phyloP scores from a whole-genome alignment of 2,113 vertebrate species.

The Cynoglossus semilaevis region DNA sequence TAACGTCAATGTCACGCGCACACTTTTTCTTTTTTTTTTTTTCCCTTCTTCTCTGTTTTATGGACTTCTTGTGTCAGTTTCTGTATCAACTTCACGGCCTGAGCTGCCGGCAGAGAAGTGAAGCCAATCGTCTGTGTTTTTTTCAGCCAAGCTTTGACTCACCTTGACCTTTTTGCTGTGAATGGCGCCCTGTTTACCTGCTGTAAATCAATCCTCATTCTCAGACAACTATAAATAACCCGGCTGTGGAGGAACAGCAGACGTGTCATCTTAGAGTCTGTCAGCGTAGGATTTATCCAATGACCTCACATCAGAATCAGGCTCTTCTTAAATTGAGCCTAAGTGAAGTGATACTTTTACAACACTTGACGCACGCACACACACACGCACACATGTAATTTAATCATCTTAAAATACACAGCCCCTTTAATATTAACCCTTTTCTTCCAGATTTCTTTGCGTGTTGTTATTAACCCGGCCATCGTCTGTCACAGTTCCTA shows the following conservation, averaged over 20 bases:
- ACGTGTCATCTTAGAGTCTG: conserved; percentile 20
- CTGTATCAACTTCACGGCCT: neutral
- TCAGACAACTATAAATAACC: conserved; percentile 54
- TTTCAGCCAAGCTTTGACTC: conserved; percentile 39
- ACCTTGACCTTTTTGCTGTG: conserved; percentile 59
- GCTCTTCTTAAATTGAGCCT: conserved; percentile 12
- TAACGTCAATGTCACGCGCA: conserved; percentile 50
- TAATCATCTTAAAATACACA: neutral
- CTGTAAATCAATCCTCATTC: conserved; percentile 57
- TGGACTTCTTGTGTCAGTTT: conserved; percentile 5
- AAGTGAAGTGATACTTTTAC: neutral
- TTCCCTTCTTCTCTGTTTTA: conserved; percentile 10
- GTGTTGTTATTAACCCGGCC: neutral
- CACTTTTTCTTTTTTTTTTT: no score
- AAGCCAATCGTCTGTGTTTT: conserved; percentile 35
- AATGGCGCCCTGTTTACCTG: conserved; percentile 56
- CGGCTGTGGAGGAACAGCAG: conserved; percentile 32
- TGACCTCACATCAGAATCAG: conserved; percentile 1
- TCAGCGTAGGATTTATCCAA: conserved; percentile 8
- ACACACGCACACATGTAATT: no score
- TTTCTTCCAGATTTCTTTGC: neutral
- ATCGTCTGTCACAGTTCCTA: conserved; percentile 26
- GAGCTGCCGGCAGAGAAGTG: conserved; percentile 23
- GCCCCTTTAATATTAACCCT: neutral
- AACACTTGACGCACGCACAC: no score